Conservation (phyloP, 2,113 vertebrate genomes). For the Dendropsophus ebraccatus region DNA sequence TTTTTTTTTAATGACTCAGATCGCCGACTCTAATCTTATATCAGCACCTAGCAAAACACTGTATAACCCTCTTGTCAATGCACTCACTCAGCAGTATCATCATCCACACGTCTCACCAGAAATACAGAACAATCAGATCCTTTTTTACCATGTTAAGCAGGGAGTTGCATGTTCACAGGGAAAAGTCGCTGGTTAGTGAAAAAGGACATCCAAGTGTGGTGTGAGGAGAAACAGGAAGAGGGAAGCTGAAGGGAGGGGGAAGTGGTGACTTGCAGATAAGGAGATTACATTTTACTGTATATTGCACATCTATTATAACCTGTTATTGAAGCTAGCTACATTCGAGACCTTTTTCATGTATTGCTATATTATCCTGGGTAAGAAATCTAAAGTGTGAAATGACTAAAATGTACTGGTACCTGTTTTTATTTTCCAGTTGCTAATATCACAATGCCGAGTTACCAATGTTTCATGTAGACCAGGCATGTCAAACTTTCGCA, state of each 20-base stretch:
- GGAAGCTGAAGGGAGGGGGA: background rate
- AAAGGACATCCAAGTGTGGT: background rate
- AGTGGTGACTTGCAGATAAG: background rate
- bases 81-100: background rate
- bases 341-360: background rate
- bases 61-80: background rate
- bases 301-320: background rate
- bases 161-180: background rate
- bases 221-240: constrained; percentile 2
- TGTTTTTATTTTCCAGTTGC: background rate
- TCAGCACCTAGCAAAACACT: background rate
- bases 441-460: background rate
- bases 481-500: too few relatives aligned
- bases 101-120: background rate
- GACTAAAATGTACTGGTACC: background rate
- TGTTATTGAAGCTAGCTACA: background rate
- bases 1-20: background rate
- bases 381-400: background rate
- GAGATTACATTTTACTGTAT: background rate
- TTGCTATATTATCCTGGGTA: background rate
- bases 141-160: constrained; percentile 4
- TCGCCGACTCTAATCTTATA: background rate
- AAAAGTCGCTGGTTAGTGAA: background rate
- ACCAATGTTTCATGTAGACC: too few relatives aligned
- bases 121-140: background rate